Base-by-base conservation (phyloP, 2,888 invertebrate genomes). In the Trissolcus brochymenae region DNA sequence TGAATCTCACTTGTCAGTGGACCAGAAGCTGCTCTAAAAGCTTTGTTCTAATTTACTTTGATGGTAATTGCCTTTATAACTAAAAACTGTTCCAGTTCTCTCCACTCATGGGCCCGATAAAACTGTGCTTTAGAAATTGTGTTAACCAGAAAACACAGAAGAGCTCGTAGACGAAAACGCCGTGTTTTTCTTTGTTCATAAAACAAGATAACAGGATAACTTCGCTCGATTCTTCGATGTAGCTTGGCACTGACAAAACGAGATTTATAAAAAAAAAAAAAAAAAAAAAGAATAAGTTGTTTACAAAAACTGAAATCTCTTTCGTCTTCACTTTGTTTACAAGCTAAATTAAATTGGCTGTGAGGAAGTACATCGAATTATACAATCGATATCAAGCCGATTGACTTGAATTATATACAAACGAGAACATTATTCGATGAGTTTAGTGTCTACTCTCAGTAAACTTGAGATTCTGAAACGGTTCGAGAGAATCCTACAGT, bases 141-240 rank as follows among this genome's bases (percentile, higher is more conserved):
- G 60, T 77, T 72, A 77, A 67, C 72, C 50, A 72, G 51, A 68
- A 72, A 67, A 67, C 72, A 77, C 11, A 35, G n/a, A n/a, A 35
- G 35, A 72, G 76, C 76, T 64, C 64, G 76, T 72, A 77, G 68
- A 72, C 72, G 67, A 67, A 72, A 72, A 59, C 60, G 49, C 53
- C 64, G 53, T 68, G 76, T 67, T 72, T n/a, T 77, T 77, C 72
- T 77, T 72, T 67, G 55, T 55, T 40, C 54, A 21, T 6, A 16
- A 68, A 77, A 77, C 68, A 67, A 77, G 72, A 72, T 77, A 72
- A 77, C 57, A 40, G 67, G 72, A 64, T 72, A 77, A 77, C 55
- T n/a, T 72, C 71, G 72, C 59, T 76, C 71, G 67, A 76, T 59
- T 72, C 72, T 19, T 57, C 66, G 57, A 76, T 76, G 71, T 76